Conservation (phyloP, 2,888 invertebrate species). For the Hesperia comma region DNA sequence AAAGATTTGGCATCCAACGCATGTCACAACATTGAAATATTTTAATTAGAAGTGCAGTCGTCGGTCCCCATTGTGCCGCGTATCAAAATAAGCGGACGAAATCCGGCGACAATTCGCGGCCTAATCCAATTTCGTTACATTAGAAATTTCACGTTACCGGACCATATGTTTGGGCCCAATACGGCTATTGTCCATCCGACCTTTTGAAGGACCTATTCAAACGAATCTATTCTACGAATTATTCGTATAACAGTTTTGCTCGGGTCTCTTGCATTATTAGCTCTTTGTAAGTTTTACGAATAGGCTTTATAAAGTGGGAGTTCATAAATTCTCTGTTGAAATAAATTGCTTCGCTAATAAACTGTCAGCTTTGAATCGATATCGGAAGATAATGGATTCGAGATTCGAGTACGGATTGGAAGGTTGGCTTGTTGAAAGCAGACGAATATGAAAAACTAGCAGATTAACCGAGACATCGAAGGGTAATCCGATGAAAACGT, state of each 20-base stretch:
- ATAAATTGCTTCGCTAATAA: constrained; percentile 49
- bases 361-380: constrained; percentile 40
- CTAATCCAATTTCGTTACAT: constrained; percentile 80
- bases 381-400: constrained; percentile 12
- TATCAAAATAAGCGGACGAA: constrained; percentile 67
- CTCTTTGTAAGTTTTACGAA: constrained; percentile 55
- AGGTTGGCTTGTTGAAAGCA: not conserved
- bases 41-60: constrained; percentile 57
- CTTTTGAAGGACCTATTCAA: constrained; percentile 64
- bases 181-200: constrained; percentile 62
- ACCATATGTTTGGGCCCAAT: constrained; percentile 66
- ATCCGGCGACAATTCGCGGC: constrained; percentile 58
- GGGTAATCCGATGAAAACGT: too few species aligned
- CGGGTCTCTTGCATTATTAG: constrained; percentile 41
- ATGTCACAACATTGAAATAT: constrained; percentile 67
- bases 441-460: not conserved
- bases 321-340: constrained; percentile 56
- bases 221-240: constrained; percentile 60
- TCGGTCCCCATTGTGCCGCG: constrained; percentile 56
- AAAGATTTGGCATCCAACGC: constrained; percentile 36
- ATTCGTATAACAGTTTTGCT: constrained; percentile 69
- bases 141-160: constrained; percentile 55
- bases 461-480: not conserved
- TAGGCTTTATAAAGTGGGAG: constrained; percentile 51
- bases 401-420: constrained; percentile 7